These are phyloP conservation scores for Andrena haemorrhoa DNA, from an alignment of 2,888 invertebrate genomes.

Conservation along the genomic window DNA sequence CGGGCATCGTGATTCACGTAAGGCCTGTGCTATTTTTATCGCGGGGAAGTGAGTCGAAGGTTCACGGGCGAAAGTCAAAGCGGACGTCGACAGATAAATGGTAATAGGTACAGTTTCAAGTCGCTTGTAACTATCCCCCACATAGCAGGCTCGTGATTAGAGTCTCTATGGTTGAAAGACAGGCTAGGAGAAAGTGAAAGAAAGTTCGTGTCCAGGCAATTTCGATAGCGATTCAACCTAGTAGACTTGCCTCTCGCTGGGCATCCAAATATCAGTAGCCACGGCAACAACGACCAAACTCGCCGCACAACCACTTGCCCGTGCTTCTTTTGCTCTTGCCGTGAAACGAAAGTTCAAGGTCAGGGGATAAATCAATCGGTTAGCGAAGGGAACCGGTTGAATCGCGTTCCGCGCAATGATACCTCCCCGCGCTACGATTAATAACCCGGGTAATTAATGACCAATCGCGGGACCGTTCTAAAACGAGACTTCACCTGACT, in stretches of 20 bases:
- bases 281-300: constrained; percentile 83
- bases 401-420: constrained; percentile 65
- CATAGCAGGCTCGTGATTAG: neutral
- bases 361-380: constrained; percentile 68
- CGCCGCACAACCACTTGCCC: constrained; percentile 47
- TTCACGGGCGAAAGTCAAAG: neutral
- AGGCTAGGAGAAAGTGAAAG: neutral
- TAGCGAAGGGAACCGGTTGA: constrained; percentile 56
- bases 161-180: neutral
- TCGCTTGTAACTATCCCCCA: neutral
- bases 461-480: constrained; percentile 58
- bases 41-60: neutral
- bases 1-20: constrained; percentile 22
- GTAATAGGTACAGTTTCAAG: no score
- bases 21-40: neutral
- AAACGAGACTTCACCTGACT: constrained; percentile 54
- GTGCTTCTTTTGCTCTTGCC: constrained; percentile 52
- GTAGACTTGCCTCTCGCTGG: constrained; percentile 17
- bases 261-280: constrained; percentile 69
- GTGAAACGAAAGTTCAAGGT: constrained; percentile 69
- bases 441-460: constrained; percentile 71
- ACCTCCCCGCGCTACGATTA: constrained; percentile 63
- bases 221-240: neutral
- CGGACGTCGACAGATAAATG: no score
- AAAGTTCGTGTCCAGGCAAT: neutral